phyloP scores from a whole-genome alignment of 1,140 invertebrate genomes.

The Trichonephila clavipes region DNA sequence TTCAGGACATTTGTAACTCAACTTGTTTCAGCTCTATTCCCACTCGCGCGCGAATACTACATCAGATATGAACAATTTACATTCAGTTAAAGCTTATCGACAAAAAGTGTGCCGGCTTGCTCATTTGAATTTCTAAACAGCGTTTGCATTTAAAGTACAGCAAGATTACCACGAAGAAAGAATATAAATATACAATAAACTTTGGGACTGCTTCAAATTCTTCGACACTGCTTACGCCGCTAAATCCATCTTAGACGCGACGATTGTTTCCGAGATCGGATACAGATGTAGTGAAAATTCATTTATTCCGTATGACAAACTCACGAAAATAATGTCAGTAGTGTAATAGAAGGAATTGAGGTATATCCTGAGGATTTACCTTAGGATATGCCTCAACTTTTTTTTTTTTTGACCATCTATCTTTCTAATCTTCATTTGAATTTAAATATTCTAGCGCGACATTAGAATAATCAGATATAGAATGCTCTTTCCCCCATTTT shows the following conservation, averaged over 20 bases:
- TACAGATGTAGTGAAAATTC: background rate
- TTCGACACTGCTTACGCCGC: background rate
- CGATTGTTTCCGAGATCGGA: background rate
- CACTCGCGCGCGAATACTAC: background rate
- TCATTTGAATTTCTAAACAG: constrained; percentile 12
- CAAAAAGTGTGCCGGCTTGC: background rate
- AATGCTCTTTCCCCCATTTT: background rate
- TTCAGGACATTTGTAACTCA: background rate
- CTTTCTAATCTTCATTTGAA: background rate
- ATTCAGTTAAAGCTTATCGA: background rate
- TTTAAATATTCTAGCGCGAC: background rate
- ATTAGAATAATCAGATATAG: background rate
- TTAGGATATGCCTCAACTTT: background rate
- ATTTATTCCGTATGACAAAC: background rate
- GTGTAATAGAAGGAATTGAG: background rate
- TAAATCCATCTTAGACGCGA: background rate
- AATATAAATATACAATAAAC: background rate
- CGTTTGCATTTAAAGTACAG: background rate
- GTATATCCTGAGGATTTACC: background rate
- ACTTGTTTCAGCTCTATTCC: background rate
- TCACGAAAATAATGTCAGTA: background rate
- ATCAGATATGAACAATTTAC: background rate
- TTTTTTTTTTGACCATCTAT: background rate
- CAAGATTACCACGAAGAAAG: background rate
- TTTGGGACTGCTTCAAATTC: background rate